Evolutionary conservation across 2,113 vertebrate species (phyloP).

Genomic region (Harpagus bidentatus): DNA sequence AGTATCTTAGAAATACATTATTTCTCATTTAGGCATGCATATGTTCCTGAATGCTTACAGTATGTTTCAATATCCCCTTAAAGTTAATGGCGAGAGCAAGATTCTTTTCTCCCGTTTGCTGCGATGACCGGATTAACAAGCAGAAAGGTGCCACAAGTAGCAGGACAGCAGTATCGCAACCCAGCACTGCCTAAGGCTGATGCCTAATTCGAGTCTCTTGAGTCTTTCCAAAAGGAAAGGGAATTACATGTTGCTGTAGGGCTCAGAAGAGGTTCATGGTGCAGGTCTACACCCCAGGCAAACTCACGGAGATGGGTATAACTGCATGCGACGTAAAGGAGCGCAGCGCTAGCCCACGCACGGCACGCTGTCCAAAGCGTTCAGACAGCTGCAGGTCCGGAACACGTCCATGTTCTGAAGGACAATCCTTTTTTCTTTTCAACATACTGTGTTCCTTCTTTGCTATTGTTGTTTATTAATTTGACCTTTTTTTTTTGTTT

Average conservation of each 20-base stretch:
- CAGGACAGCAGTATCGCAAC: rapidly evolving
- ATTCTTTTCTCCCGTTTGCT: neutral
- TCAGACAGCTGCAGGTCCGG: neutral
- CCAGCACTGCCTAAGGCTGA: neutral
- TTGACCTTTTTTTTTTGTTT: neutral
- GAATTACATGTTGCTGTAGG: neutral
- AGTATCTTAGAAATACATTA: neutral
- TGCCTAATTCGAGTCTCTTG: neutral
- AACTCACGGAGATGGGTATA: neutral
- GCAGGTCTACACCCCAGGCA: neutral
- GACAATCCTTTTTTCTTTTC: neutral
- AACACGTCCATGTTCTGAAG: neutral
- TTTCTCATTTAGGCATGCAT: neutral
- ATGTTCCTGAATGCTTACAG: neutral
- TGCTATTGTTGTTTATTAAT: neutral
- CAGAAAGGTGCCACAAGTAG: neutral
- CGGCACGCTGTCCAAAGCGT: neutral
- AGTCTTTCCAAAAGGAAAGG: neutral
- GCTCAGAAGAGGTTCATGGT: neutral
- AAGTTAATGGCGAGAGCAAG: neutral
- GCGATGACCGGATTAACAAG: neutral
- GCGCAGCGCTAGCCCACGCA: neutral
- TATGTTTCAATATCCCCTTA: neutral
- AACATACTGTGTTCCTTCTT: neutral
- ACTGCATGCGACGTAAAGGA: neutral